Percentiles rank a stretch among this genome's conserved stretches.
Evolutionary conservation across 92 coral and sea anemone genomes (phyloP).

Genomic region (Ricordea florida): DNA sequence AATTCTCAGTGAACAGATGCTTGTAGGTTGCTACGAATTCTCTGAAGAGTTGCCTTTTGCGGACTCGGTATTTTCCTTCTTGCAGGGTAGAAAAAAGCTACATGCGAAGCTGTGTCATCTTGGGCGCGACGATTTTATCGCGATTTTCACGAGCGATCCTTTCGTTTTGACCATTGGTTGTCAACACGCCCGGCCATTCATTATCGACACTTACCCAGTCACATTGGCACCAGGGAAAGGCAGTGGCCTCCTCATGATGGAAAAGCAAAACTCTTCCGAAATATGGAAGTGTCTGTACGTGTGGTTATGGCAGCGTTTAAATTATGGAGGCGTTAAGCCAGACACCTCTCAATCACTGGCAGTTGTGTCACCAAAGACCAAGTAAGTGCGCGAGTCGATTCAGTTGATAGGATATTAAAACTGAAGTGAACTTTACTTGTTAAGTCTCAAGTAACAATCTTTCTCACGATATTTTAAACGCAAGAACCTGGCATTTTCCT

Average conservation of each 20-base stretch:
- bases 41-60: conserved; percentile 58
- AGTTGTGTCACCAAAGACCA: conserved; percentile 25
- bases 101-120: conserved; percentile 22
- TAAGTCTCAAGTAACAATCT: neutral
- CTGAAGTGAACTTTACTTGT: neutral
- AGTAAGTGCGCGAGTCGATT: conserved; percentile 9
- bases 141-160: conserved; percentile 36
- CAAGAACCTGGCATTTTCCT: neutral
- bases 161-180: conserved; percentile 25
- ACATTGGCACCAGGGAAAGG: conserved; percentile 9
- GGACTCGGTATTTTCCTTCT: conserved; percentile 39
- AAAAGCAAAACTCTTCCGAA: conserved; percentile 12
- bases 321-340: conserved; percentile 38
- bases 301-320: conserved; percentile 54
- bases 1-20: conserved; percentile 12
- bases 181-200: conserved; percentile 7
- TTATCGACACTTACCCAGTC: conserved; percentile 27
- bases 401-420: neutral
- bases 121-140: conserved; percentile 14
- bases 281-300: conserved; percentile 23
- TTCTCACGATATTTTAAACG: neutral
- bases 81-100: conserved; percentile 40
- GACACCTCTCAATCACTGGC: conserved; percentile 41
- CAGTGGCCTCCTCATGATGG: neutral
- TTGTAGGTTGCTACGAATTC: conserved; percentile 21